phyloP scores from a whole-genome alignment of 2,888 invertebrate species.

The Hirtodrosophila histrioides region DNA sequence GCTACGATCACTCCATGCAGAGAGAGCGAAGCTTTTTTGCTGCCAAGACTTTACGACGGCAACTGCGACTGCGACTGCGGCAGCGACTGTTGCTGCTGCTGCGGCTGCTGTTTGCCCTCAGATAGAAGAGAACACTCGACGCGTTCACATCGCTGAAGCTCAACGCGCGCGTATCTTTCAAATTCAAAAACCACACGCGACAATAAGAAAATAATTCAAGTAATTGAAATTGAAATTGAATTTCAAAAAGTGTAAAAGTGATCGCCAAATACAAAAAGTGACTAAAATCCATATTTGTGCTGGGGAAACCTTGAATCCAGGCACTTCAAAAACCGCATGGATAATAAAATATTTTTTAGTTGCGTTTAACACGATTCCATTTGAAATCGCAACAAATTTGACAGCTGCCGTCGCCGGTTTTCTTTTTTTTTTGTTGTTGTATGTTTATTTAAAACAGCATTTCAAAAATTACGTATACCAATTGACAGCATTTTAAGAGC shows the following conservation, averaged over 20 bases:
- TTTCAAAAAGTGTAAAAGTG: slow-evolving; percentile 6
- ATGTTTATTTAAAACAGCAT: slow-evolving; percentile 21
- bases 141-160: slow-evolving; percentile 49
- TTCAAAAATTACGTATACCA: slow-evolving; percentile 21
- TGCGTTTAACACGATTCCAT: slow-evolving; percentile 8
- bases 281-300: neutral
- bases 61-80: neutral
- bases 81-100: slow-evolving; percentile 12
- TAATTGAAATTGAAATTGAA: neutral
- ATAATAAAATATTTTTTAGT: slow-evolving; percentile 19
- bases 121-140: slow-evolving; percentile 70
- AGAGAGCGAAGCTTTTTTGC: slow-evolving; percentile 37
- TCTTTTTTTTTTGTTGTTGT: too few species aligned
- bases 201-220: slow-evolving; percentile 11
- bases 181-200: slow-evolving; percentile 16
- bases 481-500: slow-evolving; percentile 42
- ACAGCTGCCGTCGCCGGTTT: slow-evolving; percentile 37
- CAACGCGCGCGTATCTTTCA: slow-evolving; percentile 29
- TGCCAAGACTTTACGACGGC: slow-evolving; percentile 14
- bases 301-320: neutral
- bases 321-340: slow-evolving; percentile 8
- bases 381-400: slow-evolving; percentile 25
- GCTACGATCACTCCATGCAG: slow-evolving; percentile 24
- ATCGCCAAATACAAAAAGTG: neutral
- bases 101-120: slow-evolving; percentile 47